phyloP scores from a whole-genome alignment of 2,113 vertebrate genomes.

The Callipepla californica region DNA sequence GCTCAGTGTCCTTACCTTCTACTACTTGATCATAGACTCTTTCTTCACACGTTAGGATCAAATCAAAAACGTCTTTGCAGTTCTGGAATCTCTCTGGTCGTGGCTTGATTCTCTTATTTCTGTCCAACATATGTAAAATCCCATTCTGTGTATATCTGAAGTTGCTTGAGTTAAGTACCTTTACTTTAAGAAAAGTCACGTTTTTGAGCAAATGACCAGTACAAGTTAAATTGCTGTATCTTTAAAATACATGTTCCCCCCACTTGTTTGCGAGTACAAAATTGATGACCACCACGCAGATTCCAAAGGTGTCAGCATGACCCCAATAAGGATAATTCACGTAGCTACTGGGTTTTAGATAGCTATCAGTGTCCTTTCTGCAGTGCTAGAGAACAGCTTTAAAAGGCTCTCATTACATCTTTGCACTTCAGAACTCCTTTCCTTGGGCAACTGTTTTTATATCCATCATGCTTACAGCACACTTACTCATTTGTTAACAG shows the following conservation, averaged over 20 bases:
- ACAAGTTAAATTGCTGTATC: not conserved
- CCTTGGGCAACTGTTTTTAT: not conserved
- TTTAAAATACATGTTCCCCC: not conserved
- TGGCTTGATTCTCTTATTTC: slow-evolving; percentile 97
- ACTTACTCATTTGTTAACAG: not conserved
- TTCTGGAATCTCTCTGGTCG: slow-evolving; percentile 96
- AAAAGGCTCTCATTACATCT: not conserved
- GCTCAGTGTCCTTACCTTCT: slow-evolving; percentile 88
- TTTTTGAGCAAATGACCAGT: slow-evolving; percentile 9
- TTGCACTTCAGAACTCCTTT: not conserved
- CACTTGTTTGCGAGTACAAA: not conserved
- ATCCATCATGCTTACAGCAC: not conserved
- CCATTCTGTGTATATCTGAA: slow-evolving; percentile 99
- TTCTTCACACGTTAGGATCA: slow-evolving; percentile 98
- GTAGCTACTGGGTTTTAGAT: not conserved
- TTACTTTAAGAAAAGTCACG: slow-evolving; percentile 12
- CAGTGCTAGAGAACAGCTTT: not conserved
- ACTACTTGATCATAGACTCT: slow-evolving; percentile 98
- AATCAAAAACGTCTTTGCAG: slow-evolving; percentile 96
- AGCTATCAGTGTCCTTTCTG: not conserved
- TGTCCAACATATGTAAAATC: slow-evolving; percentile 98
- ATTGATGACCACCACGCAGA: not conserved
- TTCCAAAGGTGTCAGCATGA: not conserved
- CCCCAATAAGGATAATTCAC: not conserved
- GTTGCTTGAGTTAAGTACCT: slow-evolving; percentile 85